phyloP scores from a whole-genome alignment of 1,140 invertebrate species.

The Medauroidea extradentata region DNA sequence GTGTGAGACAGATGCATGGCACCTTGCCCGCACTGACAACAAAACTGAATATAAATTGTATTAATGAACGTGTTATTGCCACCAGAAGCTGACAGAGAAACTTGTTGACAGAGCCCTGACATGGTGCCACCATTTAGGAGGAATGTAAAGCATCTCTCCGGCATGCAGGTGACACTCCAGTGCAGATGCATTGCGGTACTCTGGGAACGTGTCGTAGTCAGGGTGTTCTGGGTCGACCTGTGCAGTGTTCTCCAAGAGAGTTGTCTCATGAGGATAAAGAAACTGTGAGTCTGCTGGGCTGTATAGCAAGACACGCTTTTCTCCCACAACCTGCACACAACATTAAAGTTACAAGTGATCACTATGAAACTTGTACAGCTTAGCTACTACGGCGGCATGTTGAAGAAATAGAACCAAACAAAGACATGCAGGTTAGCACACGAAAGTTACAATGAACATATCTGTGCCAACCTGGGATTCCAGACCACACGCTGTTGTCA shows the following conservation, averaged over 20 bases:
- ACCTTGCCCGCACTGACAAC: too few species aligned
- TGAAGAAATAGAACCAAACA: neutral
- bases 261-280: conserved; percentile 77
- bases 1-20: too few species aligned
- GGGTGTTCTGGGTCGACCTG: conserved; percentile 80
- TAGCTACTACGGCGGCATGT: too few species aligned
- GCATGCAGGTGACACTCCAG: conserved; percentile 68
- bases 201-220: conserved; percentile 67
- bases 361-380: too few species aligned
- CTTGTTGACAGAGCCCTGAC: conserved; percentile 74
- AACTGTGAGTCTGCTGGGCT: conserved; percentile 59
- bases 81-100: conserved; percentile 94
- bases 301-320: conserved; percentile 81
- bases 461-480: too few species aligned
- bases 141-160: conserved; percentile 89
- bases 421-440: neutral
- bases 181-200: conserved; percentile 61
- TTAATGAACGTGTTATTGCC: too few species aligned
- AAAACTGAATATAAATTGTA: too few species aligned
- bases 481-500: too few species aligned
- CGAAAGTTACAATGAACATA: too few species aligned
- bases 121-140: conserved; percentile 93
- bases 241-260: conserved; percentile 75
- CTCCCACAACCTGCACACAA: conserved; percentile 67
- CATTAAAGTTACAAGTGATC: neutral